Evolutionary conservation across 30 jellyfish, hydroid and myxozoan species (phyloP).

Genomic region (Aurelia aurita): DNA sequence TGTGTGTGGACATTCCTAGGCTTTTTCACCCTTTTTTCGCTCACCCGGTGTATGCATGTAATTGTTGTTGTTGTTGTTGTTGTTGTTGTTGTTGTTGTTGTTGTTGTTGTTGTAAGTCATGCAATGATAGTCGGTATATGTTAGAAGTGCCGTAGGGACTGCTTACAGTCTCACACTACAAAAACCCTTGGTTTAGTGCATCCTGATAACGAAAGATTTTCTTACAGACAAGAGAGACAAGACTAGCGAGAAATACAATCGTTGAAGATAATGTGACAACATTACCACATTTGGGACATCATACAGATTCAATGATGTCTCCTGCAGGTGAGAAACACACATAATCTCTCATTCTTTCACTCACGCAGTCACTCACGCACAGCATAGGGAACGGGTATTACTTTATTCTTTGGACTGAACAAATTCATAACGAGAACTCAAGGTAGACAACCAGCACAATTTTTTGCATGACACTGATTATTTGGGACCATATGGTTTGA

Average conservation of each 20-base stretch:
- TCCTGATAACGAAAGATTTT: not conserved
- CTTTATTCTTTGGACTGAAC: too few species aligned
- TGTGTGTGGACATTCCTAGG: too few species aligned
- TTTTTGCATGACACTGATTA: too few species aligned
- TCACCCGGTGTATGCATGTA: not conserved
- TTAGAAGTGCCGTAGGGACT: too few species aligned
- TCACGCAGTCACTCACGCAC: not conserved
- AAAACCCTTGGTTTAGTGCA: not conserved
- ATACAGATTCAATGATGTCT: constrained; percentile 54
- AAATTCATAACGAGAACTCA: too few species aligned
- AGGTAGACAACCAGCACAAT: too few species aligned
- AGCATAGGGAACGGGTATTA: not conserved
- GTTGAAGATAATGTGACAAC: constrained; percentile 64
- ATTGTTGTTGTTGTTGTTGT: not conserved
- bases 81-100: not conserved
- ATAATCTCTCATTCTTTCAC: not conserved
- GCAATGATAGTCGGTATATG: too few species aligned
- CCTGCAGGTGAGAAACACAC: constrained; percentile 47
- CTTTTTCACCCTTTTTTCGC: too few species aligned
- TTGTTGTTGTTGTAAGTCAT: too few species aligned
- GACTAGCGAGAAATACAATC: constrained; percentile 31
- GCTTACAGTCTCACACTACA: not conserved
- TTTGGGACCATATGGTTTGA: too few species aligned
- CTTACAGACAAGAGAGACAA: constrained; percentile 79
- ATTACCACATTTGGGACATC: constrained; percentile 83